Conservation (phyloP, 2,888 invertebrate species). For the Lithodes maja region DNA sequence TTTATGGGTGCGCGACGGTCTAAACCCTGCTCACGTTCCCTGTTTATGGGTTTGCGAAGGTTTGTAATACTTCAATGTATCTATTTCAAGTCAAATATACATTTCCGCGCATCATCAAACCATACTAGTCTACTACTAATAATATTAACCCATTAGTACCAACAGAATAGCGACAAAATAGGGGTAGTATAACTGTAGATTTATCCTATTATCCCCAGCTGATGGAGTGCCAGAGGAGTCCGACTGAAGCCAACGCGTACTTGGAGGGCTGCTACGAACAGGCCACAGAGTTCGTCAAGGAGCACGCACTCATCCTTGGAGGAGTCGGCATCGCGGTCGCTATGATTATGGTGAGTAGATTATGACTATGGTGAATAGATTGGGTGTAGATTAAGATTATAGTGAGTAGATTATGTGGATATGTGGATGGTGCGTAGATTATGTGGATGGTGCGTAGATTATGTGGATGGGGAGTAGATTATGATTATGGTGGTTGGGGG, state of each 20-base stretch:
- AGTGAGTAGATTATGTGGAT: too few relatives aligned
- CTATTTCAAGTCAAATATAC: too few relatives aligned
- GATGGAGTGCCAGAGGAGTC: conserved; percentile 74
- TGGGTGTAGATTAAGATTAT: not conserved
- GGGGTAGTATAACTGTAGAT: too few relatives aligned
- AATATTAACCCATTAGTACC: too few relatives aligned
- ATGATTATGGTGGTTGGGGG: not conserved
- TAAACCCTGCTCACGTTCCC: too few relatives aligned
- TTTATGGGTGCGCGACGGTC: too few relatives aligned
- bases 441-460: not conserved
- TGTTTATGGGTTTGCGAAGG: too few relatives aligned
- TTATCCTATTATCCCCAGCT: conserved; percentile 38
- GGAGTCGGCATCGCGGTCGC: conserved; percentile 88
- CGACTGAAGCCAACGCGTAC: conserved; percentile 81
- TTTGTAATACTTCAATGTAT: too few relatives aligned
- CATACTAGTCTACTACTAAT: too few relatives aligned
- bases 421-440: too few relatives aligned
- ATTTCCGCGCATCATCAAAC: too few relatives aligned
- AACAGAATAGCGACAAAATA: too few relatives aligned
- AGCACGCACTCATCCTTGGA: conserved; percentile 87
- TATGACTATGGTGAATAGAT: not conserved
- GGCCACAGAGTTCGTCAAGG: conserved; percentile 83
- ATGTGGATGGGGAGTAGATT: not conserved
- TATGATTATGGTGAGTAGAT: conserved; percentile 83
- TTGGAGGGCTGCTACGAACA: conserved; percentile 85